These are phyloP conservation scores for Eleginops maclovinus DNA, from an alignment of 2,113 vertebrate genomes.

Conservation along the genomic window DNA sequence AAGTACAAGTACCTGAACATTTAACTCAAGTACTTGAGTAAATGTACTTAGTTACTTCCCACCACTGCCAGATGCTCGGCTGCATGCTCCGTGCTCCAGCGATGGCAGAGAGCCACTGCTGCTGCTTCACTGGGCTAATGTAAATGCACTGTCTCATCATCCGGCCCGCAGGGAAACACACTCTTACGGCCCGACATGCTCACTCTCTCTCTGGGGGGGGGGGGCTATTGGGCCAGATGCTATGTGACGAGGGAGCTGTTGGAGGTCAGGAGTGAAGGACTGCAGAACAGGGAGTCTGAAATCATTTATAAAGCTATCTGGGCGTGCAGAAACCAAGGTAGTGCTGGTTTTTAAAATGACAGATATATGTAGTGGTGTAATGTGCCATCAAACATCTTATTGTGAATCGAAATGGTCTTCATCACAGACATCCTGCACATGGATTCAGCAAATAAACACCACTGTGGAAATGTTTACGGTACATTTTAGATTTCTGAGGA, in stretches of 20 bases:
- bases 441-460: too few species aligned
- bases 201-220: constrained; percentile 24
- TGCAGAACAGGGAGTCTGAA: constrained; percentile 30
- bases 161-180: constrained; percentile 44
- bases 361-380: not conserved
- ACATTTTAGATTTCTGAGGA: too few species aligned
- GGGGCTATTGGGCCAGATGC: constrained; percentile 57
- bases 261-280: constrained; percentile 59
- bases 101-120: constrained; percentile 65
- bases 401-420: not conserved
- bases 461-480: too few species aligned
- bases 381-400: not conserved
- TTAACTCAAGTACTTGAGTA: too few species aligned
- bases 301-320: constrained; percentile 43
- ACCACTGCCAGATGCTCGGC: constrained; percentile 63
- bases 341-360: not conserved
- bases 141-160: constrained; percentile 70
- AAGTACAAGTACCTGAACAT: too few species aligned
- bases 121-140: constrained; percentile 64
- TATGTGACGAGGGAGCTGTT: constrained; percentile 28
- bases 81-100: constrained; percentile 34
- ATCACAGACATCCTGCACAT: not conserved
- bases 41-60: too few species aligned
- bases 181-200: constrained; percentile 61
- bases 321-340: constrained; percentile 24